These are phyloP conservation scores for Neostethus bicornis DNA, from an alignment of 2,797 vertebrate genomes.

Conservation along the genomic window DNA sequence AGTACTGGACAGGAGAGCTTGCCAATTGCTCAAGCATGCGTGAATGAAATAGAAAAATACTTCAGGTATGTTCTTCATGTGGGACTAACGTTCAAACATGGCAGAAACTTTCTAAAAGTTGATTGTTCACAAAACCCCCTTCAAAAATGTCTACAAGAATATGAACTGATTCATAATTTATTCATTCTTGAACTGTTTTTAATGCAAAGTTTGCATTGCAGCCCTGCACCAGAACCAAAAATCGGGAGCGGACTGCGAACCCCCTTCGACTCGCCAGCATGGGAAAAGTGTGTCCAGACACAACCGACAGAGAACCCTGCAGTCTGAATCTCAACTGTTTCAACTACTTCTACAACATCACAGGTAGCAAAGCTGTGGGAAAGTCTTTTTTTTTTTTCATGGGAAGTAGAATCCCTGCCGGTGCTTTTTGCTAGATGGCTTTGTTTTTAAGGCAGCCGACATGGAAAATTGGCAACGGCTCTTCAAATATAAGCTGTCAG, in stretches of 20 bases:
- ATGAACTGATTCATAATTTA: constrained; percentile 16
- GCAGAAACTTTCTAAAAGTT: no score
- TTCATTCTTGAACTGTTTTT: not conserved
- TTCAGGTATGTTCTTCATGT: no score
- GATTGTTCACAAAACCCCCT: no score
- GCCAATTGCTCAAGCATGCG: no score
- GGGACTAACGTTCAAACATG: no score
- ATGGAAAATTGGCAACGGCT: not conserved
- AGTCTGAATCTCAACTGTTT: constrained; percentile 94
- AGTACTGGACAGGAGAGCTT: no score
- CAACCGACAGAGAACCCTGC: constrained; percentile 85
- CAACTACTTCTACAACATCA: constrained; percentile 97
- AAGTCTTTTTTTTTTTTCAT: not conserved
- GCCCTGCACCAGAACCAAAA: constrained; percentile 87
- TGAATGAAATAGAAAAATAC: no score
- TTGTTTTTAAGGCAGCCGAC: not conserved
- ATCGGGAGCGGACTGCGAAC: constrained; percentile 83
- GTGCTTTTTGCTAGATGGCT: not conserved
- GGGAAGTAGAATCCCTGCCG: not conserved
- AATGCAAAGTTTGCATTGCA: constrained; percentile 56
- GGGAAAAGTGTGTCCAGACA: constrained; percentile 86
- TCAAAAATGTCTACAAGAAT: constrained; percentile 23
- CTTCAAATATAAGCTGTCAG: not conserved
- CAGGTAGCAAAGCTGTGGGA: constrained; percentile 78
- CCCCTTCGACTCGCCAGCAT: constrained; percentile 84